A percentile compares a stretch with the other conserved stretches of the same genome.
phyloP scores from a whole-genome alignment of 2,888 invertebrate genomes.

The Eristalis pertinax region DNA sequence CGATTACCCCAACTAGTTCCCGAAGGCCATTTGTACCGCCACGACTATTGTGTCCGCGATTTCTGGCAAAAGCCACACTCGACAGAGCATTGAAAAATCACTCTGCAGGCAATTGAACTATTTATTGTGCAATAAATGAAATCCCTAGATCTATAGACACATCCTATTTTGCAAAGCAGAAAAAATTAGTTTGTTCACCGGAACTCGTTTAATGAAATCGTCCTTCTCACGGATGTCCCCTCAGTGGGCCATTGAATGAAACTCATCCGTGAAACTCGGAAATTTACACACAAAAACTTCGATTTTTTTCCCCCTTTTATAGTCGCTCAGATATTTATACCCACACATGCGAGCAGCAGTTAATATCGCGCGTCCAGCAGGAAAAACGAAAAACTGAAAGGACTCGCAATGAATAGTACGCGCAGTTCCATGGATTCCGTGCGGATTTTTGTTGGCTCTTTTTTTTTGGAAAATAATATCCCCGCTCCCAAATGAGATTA shows the following conservation, averaged over 20 bases:
- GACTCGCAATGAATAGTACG: conserved; percentile 8
- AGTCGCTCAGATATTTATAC: conserved; percentile 3
- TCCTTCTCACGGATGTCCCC: not conserved
- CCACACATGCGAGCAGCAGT: conserved; percentile 7
- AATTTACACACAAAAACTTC: conserved; percentile 9
- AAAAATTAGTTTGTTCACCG: conserved; percentile 17
- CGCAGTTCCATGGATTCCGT: conserved; percentile 5
- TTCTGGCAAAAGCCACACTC: not conserved
- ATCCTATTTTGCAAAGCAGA: not conserved
- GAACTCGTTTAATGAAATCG: conserved; percentile 8
- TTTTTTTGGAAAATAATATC: conserved; percentile 9
- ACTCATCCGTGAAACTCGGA: conserved; percentile 1
- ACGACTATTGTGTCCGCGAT: not conserved
- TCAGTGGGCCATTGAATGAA: not conserved
- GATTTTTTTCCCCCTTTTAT: conserved; percentile 14
- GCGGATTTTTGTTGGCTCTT: conserved; percentile 1
- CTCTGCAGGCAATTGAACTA: not conserved
- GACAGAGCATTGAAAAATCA: not conserved
- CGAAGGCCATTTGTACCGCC: too few species aligned
- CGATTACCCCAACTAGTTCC: not conserved
- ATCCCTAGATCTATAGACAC: not conserved
- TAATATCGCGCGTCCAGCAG: not conserved
- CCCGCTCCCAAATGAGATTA: conserved; percentile 41
- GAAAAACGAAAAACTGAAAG: conserved; percentile 6
- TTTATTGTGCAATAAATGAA: not conserved